Base-by-base conservation (phyloP, 2,113 vertebrate species). In the Erpornis zantholeuca region DNA sequence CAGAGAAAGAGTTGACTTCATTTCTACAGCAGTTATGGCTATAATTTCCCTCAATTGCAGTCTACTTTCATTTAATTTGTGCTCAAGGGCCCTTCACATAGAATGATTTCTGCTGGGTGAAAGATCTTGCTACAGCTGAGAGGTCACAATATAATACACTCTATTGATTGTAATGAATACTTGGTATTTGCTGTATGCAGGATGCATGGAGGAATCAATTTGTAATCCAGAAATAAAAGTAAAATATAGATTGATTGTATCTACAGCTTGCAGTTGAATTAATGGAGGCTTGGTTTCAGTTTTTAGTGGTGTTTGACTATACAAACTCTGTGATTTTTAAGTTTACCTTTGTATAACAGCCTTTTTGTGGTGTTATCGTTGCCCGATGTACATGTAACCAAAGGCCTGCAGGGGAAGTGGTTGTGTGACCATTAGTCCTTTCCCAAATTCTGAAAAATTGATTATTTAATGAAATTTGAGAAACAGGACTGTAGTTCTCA, bases 41-140 rank as follows among this genome's bases (percentile, higher is more conserved):
- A 86, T 96, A 95, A 97, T 98, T 97, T 98, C 75, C 96, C 92
- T 97, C 73, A 11, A 97, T 96, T 97, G 96, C 97, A 94, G 95
- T 88, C 94, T 97, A 95, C 88, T 97, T 97, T 97, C 97, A 97
- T 98, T 98, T 98, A 97, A 98, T 98, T 98, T 98, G 96, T 97
- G 95, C 96, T 97, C 89, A 97, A 98, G 97, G 91, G 96, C 94
- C 83, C 94, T 98, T 97, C 95, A 96, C 33, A 63, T 82, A 82
- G 94, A 98, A 95, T 95, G 94, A 96, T 97, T 98, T 98, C 95
- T 92, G 91, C 88, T 96, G 92, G 95, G 95, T 97, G 92, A 97
- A 97, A 95, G 96, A 96, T 97, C 96, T 97, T 81, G 56, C 88
- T 95, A 75, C 92, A 96, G 97, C 95, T 94, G 93, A 97, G 91